Conservation (phyloP, 2,888 invertebrate genomes). For the Andrena marginata region DNA sequence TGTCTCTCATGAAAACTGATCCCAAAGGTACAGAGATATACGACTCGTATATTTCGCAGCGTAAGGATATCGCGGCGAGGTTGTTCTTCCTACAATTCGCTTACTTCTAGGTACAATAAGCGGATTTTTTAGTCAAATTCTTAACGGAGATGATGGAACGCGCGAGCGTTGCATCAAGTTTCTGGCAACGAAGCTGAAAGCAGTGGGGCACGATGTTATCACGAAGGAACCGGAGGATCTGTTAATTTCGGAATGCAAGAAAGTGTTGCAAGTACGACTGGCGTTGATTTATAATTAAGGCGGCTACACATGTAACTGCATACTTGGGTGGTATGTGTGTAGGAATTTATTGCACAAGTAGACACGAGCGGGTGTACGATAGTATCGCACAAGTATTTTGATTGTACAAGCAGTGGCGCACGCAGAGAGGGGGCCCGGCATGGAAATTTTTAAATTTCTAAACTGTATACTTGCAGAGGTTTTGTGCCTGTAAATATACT, state of each 20-base stretch:
- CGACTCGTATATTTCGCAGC: background rate
- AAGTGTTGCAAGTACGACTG: conserved; percentile 90
- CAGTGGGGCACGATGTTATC: conserved; percentile 91
- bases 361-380: no score
- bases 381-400: no score
- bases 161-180: conserved; percentile 96
- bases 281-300: background rate
- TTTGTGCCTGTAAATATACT: no score
- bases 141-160: conserved; percentile 90
- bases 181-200: conserved; percentile 92
- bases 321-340: no score
- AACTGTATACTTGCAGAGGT: no score
- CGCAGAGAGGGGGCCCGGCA: no score
- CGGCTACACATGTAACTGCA: background rate
- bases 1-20: conserved; percentile 91
- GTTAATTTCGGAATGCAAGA: conserved; percentile 93
- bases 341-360: no score
- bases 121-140: conserved; percentile 90
- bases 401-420: no score
- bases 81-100: background rate
- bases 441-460: no score
- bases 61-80: background rate
- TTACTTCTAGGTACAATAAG: conserved; percentile 86
- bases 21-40: conserved; percentile 86
- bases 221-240: conserved; percentile 94